Evolutionary conservation across 2,797 vertebrate species (phyloP).

Genomic region (Lates japonicus): DNA sequence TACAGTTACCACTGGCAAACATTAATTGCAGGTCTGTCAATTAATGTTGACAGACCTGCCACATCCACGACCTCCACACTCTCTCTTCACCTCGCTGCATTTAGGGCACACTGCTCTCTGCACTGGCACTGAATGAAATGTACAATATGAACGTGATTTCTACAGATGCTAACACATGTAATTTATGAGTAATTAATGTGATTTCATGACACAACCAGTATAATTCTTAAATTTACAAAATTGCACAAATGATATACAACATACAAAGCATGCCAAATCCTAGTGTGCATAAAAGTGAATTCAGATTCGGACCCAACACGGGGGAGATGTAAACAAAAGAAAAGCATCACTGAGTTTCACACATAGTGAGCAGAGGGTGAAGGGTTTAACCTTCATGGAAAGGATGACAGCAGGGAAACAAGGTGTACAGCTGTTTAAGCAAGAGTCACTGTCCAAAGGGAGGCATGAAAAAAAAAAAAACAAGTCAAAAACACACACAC

Average conservation of each 20-base stretch:
- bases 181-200: background rate
- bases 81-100: background rate
- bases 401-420: constrained; percentile 57
- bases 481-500: constrained; percentile 38
- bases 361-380: constrained; percentile 27
- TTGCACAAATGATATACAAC: background rate
- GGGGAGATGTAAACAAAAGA: background rate
- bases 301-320: background rate
- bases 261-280: background rate
- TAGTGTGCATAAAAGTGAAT: background rate
- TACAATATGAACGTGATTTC: background rate
- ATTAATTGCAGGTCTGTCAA: background rate
- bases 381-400: constrained; percentile 35
- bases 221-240: background rate
- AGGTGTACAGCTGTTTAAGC: constrained; percentile 66
- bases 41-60: background rate
- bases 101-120: background rate
- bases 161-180: background rate
- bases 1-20: background rate
- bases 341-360: constrained; percentile 24
- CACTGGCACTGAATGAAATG: background rate
- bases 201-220: background rate
- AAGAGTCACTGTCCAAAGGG: constrained; percentile 46
- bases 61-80: background rate
- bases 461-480: constrained; percentile 44